Percentiles rank a stretch among this genome's conserved stretches.
Conservation (phyloP, 1,140 invertebrate species). For the Cepaea nemoralis region DNA sequence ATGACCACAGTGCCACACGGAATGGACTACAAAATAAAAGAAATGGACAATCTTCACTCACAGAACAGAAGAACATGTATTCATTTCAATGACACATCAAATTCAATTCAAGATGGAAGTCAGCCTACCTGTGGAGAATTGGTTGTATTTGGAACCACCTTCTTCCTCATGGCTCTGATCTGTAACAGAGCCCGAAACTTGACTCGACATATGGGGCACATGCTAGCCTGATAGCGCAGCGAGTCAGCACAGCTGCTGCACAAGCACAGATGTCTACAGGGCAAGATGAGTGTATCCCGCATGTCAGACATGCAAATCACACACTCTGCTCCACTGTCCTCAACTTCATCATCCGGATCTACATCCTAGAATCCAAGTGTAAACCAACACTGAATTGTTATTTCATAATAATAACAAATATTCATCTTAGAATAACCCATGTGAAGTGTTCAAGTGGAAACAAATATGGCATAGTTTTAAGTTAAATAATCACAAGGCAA, state of each 20-base stretch:
- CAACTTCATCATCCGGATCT: conserved; percentile 82
- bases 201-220: conserved; percentile 97
- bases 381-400: too few relatives aligned
- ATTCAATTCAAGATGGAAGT: too few relatives aligned
- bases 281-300: conserved; percentile 96
- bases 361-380: conserved; percentile 46
- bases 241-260: conserved; percentile 98
- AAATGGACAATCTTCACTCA: too few relatives aligned
- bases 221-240: conserved; percentile 95
- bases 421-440: too few relatives aligned
- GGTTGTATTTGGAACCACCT: conserved; percentile 57
- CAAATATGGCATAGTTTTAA: too few relatives aligned
- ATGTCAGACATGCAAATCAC: conserved; percentile 99
- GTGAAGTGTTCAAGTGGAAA: too few relatives aligned
- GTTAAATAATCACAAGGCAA: too few relatives aligned
- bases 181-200: conserved; percentile 96
- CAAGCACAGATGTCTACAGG: conserved; percentile 96
- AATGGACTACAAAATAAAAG: too few relatives aligned
- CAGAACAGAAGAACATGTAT: too few relatives aligned
- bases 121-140: conserved; percentile 30
- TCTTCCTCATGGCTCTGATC: conserved; percentile 92
- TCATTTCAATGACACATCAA: too few relatives aligned
- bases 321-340: conserved; percentile 97
- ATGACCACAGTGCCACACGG: too few relatives aligned
- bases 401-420: too few relatives aligned